Evolutionary conservation across 1,140 invertebrate genomes (phyloP).

Genomic region (Camponotus floridanus): DNA sequence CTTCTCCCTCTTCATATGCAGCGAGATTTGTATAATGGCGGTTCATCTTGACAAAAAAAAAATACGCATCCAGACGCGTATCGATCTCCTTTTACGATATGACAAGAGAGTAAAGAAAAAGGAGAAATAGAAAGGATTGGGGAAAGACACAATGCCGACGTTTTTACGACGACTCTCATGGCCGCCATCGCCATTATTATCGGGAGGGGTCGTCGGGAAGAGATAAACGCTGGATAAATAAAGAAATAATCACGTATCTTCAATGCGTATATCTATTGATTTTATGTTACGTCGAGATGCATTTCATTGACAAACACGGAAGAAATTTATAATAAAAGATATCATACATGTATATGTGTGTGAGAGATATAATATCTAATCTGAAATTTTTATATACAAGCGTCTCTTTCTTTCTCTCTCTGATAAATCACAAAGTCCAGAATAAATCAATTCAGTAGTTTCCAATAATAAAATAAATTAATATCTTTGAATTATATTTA

Average conservation of each 20-base stretch:
- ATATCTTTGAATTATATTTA: background rate
- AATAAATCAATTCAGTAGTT: background rate
- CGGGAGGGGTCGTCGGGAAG: constrained; percentile 43
- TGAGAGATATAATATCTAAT: background rate
- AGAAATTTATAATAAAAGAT: background rate
- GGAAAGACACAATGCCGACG: constrained; percentile 44
- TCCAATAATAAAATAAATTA: background rate
- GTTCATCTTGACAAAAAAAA: background rate
- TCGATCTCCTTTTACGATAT: constrained; percentile 38
- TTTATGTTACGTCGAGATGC: constrained; percentile 15
- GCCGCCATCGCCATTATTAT: constrained; percentile 32
- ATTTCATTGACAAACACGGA: background rate
- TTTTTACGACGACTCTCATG: constrained; percentile 29
- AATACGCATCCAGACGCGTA: background rate
- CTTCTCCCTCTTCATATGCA: background rate
- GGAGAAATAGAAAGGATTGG: constrained; percentile 28
- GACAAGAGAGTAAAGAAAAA: constrained; percentile 32
- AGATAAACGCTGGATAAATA: constrained; percentile 51
- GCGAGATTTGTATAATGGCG: constrained; percentile 4
- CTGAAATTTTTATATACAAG: background rate
- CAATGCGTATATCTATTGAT: background rate
- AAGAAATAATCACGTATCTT: background rate
- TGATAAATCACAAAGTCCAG: background rate
- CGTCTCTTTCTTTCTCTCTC: background rate
- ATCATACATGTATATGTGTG: background rate